phyloP scores from a whole-genome alignment of 2,888 invertebrate species.

The Orthosia cruda region DNA sequence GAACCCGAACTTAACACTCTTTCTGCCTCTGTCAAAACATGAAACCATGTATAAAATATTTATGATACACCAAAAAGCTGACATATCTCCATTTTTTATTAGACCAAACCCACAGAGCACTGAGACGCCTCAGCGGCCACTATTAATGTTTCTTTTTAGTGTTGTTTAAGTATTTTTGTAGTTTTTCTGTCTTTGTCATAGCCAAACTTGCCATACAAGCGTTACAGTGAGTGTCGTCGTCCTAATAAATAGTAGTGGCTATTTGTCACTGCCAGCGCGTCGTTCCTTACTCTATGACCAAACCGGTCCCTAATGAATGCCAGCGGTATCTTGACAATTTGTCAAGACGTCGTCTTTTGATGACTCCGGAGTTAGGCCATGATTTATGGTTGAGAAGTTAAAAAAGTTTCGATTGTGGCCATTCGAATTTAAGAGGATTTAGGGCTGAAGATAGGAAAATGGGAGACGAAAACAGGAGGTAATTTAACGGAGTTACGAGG shows the following conservation, averaged over 20 bases:
- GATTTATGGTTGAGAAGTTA: slow-evolving; percentile 59
- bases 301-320: slow-evolving; percentile 32
- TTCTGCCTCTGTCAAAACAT: background rate
- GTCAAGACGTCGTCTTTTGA: slow-evolving; percentile 53
- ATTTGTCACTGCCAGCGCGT: background rate
- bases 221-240: too few species aligned
- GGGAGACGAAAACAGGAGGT: slow-evolving; percentile 20
- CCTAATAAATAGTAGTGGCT: too few species aligned
- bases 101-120: background rate
- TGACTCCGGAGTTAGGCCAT: slow-evolving; percentile 48
- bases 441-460: slow-evolving; percentile 36
- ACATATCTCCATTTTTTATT: slow-evolving; percentile 14
- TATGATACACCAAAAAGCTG: slow-evolving; percentile 18
- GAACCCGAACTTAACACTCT: slow-evolving; percentile 2
- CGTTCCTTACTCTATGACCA: background rate
- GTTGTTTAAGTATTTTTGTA: too few species aligned
- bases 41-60: slow-evolving; percentile 17
- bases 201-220: too few species aligned
- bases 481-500: background rate
- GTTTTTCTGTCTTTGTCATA: too few species aligned
- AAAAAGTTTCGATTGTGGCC: slow-evolving; percentile 57
- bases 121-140: background rate
- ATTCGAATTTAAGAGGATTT: slow-evolving; percentile 40
- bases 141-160: too few species aligned
- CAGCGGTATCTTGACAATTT: slow-evolving; percentile 59